These are phyloP conservation scores for Temnopleurus reevesii DNA, from an alignment of 53 echinoderm and acorn worm species.

Conservation along the genomic window DNA sequence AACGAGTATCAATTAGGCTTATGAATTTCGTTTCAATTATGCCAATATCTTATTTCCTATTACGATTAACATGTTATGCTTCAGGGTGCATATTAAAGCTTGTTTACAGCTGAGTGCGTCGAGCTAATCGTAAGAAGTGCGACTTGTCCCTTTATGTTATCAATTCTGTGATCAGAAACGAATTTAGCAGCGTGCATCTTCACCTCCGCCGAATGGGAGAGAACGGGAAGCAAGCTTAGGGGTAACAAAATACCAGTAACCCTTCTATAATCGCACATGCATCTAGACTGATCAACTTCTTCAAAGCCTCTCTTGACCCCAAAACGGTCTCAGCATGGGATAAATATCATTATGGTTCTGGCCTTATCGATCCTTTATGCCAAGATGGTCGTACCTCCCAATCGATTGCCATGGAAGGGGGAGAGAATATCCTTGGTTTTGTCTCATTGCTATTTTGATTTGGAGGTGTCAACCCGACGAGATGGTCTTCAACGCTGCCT, in stretches of 20 bases:
- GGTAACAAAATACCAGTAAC: slow-evolving; percentile 1
- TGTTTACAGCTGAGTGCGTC: not conserved
- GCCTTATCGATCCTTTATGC: slow-evolving; percentile 30
- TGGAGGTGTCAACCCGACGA: slow-evolving; percentile 27
- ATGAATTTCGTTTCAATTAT: no score
- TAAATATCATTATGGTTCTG: slow-evolving; percentile 46
- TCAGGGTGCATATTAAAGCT: no score
- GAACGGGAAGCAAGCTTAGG: not conserved
- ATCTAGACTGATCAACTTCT: slow-evolving; percentile 26
- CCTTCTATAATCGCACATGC: slow-evolving; percentile 26
- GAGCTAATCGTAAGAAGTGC: not conserved
- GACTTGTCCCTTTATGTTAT: not conserved
- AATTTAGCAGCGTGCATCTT: not conserved
- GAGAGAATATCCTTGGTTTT: not conserved
- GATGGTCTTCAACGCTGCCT: slow-evolving; percentile 21
- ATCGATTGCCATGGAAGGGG: slow-evolving; percentile 3
- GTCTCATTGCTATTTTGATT: slow-evolving; percentile 22
- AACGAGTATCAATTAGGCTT: no score
- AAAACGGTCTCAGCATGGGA: slow-evolving; percentile 31
- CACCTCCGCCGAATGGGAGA: not conserved
- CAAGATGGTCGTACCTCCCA: slow-evolving; percentile 36
- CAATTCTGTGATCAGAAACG: slow-evolving; percentile 27
- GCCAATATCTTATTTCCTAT: no score
- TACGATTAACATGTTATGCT: no score
- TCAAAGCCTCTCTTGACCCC: slow-evolving; percentile 23